Conservation (phyloP, 2,888 invertebrate genomes). For the Lasioglossum pauxillum region DNA sequence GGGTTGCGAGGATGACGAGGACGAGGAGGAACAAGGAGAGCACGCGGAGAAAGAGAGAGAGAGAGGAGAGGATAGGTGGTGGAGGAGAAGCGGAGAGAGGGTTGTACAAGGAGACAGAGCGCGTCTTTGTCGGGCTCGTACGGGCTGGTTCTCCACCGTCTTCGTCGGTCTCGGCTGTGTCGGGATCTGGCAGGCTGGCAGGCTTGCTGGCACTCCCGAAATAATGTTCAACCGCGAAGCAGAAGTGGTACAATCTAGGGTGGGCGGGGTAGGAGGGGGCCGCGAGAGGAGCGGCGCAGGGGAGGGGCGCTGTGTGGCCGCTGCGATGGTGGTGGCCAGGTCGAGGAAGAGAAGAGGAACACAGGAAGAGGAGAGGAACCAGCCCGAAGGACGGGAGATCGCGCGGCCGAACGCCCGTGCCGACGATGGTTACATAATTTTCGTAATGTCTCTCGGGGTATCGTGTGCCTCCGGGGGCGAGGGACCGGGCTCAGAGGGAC, state of each 20-base stretch:
- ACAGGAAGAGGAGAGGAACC: constrained; percentile 46
- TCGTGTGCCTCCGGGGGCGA: neutral
- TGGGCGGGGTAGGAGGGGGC: neutral
- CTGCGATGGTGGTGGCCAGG: constrained; percentile 30
- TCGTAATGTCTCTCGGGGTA: constrained; percentile 43
- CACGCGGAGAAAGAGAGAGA: neutral
- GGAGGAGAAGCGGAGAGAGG: constrained; percentile 30
- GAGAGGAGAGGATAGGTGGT: neutral
- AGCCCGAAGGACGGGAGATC: constrained; percentile 52
- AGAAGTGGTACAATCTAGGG: constrained; percentile 22
- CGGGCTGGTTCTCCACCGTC: constrained; percentile 23
- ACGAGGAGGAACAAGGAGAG: neutral
- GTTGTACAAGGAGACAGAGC: constrained; percentile 37
- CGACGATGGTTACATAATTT: constrained; percentile 69
- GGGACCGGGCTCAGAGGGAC: neutral
- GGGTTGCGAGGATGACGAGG: constrained; percentile 10
- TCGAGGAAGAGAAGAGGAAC: constrained; percentile 41
- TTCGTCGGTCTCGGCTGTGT: constrained; percentile 45
- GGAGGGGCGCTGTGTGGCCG: neutral
- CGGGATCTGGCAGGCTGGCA: constrained; percentile 63
- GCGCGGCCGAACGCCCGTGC: constrained; percentile 30
- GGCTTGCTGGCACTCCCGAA: constrained; percentile 80
- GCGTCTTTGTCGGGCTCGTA: neutral
- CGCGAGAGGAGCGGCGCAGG: constrained; percentile 4
- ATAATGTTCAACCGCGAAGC: constrained; percentile 74